Evolutionary conservation across 1,140 invertebrate species (phyloP).

Genomic region (Grapholita molesta): DNA sequence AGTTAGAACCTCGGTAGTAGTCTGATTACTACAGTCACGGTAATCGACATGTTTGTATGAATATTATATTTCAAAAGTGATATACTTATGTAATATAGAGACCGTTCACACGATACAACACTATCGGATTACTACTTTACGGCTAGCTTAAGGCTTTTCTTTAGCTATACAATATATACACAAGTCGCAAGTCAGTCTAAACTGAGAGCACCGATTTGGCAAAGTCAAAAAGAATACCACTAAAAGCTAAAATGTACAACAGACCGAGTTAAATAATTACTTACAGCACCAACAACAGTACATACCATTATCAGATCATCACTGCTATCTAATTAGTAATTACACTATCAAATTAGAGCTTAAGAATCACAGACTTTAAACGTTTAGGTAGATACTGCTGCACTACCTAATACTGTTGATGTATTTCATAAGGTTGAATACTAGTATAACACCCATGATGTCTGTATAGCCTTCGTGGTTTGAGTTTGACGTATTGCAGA

Average conservation of each 20-base stretch:
- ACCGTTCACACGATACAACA: no score
- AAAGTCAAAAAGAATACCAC: neutral
- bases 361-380: neutral
- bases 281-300: neutral
- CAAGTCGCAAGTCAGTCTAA: no score
- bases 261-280: neutral
- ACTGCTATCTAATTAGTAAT: neutral
- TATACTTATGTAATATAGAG: no score
- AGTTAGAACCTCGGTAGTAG: no score
- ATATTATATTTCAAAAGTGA: no score
- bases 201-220: no score
- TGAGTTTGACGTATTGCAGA: conserved; percentile 80
- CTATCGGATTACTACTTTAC: no score
- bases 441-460: conserved; percentile 78
- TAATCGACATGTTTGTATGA: no score
- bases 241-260: neutral
- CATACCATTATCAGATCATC: neutral
- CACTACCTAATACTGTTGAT: conserved; percentile 77
- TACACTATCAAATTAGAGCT: neutral
- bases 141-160: no score
- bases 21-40: no score
- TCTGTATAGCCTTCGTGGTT: conserved; percentile 75
- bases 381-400: neutral
- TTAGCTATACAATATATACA: no score
- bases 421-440: conserved; percentile 79